Evolutionary conservation across 2,797 vertebrate species (phyloP).

Genomic region (Macroramphosus scolopax): DNA sequence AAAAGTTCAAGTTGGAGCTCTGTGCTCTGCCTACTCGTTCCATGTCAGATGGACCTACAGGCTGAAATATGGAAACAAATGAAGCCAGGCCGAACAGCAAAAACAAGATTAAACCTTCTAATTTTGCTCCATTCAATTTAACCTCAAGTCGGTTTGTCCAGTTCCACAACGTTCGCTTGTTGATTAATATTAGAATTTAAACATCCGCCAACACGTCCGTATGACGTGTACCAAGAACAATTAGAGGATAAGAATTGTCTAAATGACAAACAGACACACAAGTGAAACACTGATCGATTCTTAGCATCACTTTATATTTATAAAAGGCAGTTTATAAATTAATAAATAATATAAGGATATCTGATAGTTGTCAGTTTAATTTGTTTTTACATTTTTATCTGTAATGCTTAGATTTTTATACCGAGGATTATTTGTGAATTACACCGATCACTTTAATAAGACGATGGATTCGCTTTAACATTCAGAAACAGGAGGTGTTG

Average conservation of each 20-base stretch:
- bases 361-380: conserved; percentile 20
- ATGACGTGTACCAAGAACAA: too few relatives aligned
- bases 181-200: conserved; percentile 20
- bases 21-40: conserved; percentile 21
- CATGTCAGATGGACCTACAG: conserved; percentile 27
- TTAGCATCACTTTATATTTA: conserved; percentile 41
- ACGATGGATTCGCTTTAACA: conserved; percentile 1
- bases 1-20: conserved; percentile 29
- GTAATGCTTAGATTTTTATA: too few relatives aligned
- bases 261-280: too few relatives aligned
- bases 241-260: too few relatives aligned
- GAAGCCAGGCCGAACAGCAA: conserved; percentile 8
- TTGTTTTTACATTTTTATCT: background rate
- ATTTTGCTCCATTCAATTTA: conserved; percentile 10
- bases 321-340: conserved; percentile 63
- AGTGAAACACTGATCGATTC: conserved; percentile 48
- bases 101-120: conserved; percentile 10
- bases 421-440: too few relatives aligned
- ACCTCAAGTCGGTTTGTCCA: conserved; percentile 18
- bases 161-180: conserved; percentile 18
- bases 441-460: too few relatives aligned
- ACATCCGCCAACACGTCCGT: too few relatives aligned
- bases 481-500: background rate
- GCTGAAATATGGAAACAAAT: conserved; percentile 7
- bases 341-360: conserved; percentile 64